Conservation (phyloP, 2,113 vertebrate genomes). For the Entomyzon cyanotis region DNA sequence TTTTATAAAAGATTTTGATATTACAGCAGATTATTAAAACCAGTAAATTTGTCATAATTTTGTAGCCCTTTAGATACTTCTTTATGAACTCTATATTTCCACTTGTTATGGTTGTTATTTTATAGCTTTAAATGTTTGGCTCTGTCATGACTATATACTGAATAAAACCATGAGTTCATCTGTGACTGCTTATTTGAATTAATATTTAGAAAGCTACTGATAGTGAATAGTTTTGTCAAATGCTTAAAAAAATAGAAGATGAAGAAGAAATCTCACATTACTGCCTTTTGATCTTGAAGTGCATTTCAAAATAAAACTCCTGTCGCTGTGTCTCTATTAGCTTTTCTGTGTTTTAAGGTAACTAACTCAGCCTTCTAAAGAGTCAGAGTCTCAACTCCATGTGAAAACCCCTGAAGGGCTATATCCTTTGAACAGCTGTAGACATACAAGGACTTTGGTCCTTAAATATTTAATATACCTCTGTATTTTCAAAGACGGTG, state of each 20-base stretch:
- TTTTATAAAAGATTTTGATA: neutral
- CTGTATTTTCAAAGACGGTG: neutral
- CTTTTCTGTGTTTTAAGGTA: neutral
- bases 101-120: neutral
- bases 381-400: neutral
- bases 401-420: neutral
- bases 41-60: neutral
- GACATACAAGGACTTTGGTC: neutral
- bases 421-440: neutral
- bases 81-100: neutral
- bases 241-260: neutral
- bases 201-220: neutral
- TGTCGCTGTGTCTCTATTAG: neutral
- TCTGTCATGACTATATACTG: neutral
- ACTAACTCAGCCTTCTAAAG: neutral
- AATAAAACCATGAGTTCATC: neutral
- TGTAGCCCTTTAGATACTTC: neutral
- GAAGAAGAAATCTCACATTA: neutral
- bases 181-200: neutral
- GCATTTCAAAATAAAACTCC: neutral
- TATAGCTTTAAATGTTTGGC: neutral
- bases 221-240: neutral
- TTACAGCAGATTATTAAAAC: neutral
- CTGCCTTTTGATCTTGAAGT: neutral
- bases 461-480: conserved; percentile 32